These are phyloP conservation scores for Chaetodon auriga DNA, from an alignment of 2,113 vertebrate genomes.

Conservation along the genomic window DNA sequence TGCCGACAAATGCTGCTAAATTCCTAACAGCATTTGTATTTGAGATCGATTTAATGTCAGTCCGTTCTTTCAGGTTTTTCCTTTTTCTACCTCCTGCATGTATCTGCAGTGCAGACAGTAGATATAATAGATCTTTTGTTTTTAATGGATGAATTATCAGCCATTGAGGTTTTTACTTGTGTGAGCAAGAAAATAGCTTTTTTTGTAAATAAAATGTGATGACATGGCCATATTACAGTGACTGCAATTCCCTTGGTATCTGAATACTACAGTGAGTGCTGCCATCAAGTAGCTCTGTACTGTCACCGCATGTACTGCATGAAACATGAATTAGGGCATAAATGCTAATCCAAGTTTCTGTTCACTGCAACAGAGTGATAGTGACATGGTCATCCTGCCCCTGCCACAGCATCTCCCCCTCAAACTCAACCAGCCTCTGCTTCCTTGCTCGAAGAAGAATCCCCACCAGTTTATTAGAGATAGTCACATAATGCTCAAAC, in stretches of 20 bases:
- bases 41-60: neutral
- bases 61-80: neutral
- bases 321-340: constrained; percentile 10
- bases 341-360: neutral
- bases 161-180: neutral
- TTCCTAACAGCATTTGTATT: neutral
- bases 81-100: neutral
- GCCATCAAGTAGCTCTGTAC: neutral
- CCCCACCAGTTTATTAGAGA: constrained; percentile 94
- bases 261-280: neutral
- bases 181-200: neutral
- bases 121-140: neutral
- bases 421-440: constrained; percentile 88
- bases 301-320: neutral
- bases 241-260: neutral
- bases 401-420: constrained; percentile 96
- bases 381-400: constrained; percentile 88
- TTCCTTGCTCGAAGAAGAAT: constrained; percentile 90
- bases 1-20: neutral
- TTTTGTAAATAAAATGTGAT: neutral
- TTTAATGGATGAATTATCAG: neutral
- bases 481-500: constrained; percentile 90
- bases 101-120: neutral
- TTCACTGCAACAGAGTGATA: constrained; percentile 86
- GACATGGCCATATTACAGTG: neutral